Evolutionary conservation across 2,113 vertebrate species (phyloP).

Genomic region (Rhodinocichla rosea): DNA sequence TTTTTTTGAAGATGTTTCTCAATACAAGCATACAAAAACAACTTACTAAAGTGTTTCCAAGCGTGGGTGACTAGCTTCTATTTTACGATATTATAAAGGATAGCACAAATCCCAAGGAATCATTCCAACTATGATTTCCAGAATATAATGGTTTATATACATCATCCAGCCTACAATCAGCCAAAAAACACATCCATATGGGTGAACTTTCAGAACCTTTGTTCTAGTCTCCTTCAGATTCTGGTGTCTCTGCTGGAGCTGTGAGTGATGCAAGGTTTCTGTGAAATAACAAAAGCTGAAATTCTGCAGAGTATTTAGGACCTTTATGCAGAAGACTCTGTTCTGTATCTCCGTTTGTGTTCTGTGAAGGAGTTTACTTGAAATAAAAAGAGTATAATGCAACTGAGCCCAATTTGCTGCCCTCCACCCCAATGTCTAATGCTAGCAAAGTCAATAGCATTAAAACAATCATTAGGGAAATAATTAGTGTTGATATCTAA

Average conservation of each 20-base stretch:
- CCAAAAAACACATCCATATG: not conserved
- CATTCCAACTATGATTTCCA: not conserved
- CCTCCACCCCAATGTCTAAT: not conserved
- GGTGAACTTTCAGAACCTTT: not conserved
- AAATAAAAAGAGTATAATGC: not conserved
- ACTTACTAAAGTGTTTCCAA: not conserved
- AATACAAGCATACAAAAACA: not conserved
- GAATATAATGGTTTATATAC: not conserved
- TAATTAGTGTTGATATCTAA: not conserved
- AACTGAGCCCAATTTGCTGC: not conserved
- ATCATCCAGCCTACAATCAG: not conserved
- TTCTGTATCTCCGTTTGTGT: rapidly evolving
- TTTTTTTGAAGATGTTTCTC: not conserved
- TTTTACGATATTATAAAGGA: not conserved
- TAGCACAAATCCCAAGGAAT: not conserved
- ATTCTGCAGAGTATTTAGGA: not conserved
- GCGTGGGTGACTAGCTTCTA: not conserved
- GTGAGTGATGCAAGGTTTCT: not conserved
- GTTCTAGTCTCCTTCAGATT: not conserved
- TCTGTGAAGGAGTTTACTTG: not conserved
- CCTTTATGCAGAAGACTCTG: not conserved
- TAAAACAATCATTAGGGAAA: not conserved
- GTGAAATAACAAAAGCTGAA: not conserved
- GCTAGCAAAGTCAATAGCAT: not conserved
- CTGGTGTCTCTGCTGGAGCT: not conserved